A percentile compares a stretch with the other conserved stretches of the same genome.
These are phyloP conservation scores for Heliconius himera DNA, from an alignment of 1,140 invertebrate species.

Conservation along the genomic window DNA sequence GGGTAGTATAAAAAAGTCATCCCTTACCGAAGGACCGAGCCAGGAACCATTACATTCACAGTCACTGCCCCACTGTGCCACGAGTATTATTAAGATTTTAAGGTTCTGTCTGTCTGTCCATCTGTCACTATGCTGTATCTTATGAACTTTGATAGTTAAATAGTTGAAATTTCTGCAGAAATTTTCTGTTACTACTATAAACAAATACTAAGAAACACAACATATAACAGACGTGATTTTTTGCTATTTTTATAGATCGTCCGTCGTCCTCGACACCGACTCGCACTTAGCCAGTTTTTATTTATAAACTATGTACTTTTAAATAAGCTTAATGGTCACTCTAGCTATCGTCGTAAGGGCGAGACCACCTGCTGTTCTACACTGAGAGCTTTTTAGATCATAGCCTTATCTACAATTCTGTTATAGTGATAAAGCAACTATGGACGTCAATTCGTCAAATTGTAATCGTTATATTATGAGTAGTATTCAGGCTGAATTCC, in stretches of 20 bases:
- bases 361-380: constrained; percentile 46
- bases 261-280: no score
- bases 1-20: no score
- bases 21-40: no score
- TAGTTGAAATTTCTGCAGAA: no score
- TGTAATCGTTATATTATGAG: not conserved
- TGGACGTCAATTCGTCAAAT: not conserved
- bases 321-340: constrained; percentile 20
- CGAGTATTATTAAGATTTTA: no score
- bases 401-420: not conserved
- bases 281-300: not conserved
- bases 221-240: not conserved
- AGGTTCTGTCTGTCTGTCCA: no score
- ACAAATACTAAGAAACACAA: no score
- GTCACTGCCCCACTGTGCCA: no score
- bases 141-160: no score
- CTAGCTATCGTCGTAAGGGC: constrained; percentile 29
- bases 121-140: no score
- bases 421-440: not conserved
- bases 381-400: constrained; percentile 45
- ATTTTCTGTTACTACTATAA: no score
- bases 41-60: no score
- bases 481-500: not conserved
- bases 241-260: not conserved
- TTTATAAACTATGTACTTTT: not conserved